Percentiles rank a stretch among this genome's conserved stretches.
These are phyloP conservation scores for Platysteira castanea DNA, from an alignment of 2,113 vertebrate genomes.

Conservation along the genomic window DNA sequence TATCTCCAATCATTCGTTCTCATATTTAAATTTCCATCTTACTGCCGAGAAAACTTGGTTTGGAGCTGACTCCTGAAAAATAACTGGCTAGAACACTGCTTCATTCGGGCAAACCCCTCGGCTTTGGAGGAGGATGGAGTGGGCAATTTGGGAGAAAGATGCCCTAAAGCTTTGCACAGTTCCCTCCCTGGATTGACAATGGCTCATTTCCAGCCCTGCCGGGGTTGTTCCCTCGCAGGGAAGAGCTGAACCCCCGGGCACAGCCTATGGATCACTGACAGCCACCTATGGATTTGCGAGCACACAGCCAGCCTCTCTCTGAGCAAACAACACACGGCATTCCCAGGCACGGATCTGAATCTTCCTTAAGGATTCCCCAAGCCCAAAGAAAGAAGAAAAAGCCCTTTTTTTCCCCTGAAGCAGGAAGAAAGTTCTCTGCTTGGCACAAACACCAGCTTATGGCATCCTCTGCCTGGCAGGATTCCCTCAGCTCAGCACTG, in stretches of 20 bases:
- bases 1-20: not conserved
- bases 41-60: not conserved
- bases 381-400: constrained; percentile 2
- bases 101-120: not conserved
- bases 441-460: not conserved
- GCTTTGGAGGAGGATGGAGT: constrained; percentile 27
- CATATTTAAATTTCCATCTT: not conserved
- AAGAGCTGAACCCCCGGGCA: not conserved
- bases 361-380: not conserved
- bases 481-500: constrained; percentile 28
- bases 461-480: not conserved
- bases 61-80: constrained; percentile 64
- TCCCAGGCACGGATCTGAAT: not conserved
- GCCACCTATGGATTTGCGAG: constrained; percentile 58
- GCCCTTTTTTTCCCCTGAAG: not conserved
- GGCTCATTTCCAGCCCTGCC: not conserved
- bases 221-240: not conserved
- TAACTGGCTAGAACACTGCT: constrained; percentile 64
- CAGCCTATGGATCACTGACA: not conserved
- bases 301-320: constrained; percentile 64
- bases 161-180: not conserved
- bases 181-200: not conserved
- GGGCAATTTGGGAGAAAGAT: constrained; percentile 36
- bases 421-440: not conserved
- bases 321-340: not conserved